Percentiles rank a stretch among this genome's conserved stretches.
These are phyloP conservation scores for Myrmecobius fasciatus DNA, from an alignment of 2,113 vertebrate genomes.

Conservation along the genomic window DNA sequence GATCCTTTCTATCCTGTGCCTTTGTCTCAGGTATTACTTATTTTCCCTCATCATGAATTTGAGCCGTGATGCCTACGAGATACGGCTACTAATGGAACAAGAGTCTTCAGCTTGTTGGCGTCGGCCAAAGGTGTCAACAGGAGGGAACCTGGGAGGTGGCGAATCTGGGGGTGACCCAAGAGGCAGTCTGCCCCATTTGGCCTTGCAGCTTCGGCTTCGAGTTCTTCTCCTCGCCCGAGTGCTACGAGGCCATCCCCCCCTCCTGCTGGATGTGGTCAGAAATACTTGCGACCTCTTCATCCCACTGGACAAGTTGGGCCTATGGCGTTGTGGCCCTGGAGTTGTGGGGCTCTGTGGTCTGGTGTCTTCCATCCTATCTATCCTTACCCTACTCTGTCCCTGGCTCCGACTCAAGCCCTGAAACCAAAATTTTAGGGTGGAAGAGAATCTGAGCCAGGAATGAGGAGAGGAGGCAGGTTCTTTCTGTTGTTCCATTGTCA, in stretches of 20 bases:
- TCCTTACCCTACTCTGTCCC: constrained; percentile 91
- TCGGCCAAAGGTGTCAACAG: constrained; percentile 57
- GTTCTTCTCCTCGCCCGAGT: constrained; percentile 84
- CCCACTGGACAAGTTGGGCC: constrained; percentile 91
- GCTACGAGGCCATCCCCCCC: constrained; percentile 89
- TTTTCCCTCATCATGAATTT: constrained; percentile 94
- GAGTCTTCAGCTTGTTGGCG: constrained; percentile 78
- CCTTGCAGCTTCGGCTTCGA: constrained; percentile 78
- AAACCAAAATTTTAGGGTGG: constrained; percentile 26
- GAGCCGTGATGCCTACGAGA: constrained; percentile 92
- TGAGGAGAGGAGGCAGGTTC: constrained; percentile 8
- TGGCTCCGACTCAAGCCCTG: constrained; percentile 96
- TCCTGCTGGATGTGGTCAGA: constrained; percentile 91
- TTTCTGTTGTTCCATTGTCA: neutral
- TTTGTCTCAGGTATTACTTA: constrained; percentile 90
- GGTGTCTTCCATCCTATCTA: constrained; percentile 90
- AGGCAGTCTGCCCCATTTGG: constrained; percentile 54
- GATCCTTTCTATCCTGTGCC: constrained; percentile 17
- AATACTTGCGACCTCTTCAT: constrained; percentile 94
- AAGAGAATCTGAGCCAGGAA: neutral
- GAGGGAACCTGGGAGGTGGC: constrained; percentile 41
- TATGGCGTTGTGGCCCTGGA: constrained; percentile 86
- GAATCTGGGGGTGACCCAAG: neutral
- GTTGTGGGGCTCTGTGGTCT: constrained; percentile 93
- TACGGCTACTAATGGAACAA: constrained; percentile 87